Evolutionary conservation across 2,888 invertebrate species (phyloP), one percentile per base, ranked within the genome.

Genomic region (Baronia brevicornis): DNA sequence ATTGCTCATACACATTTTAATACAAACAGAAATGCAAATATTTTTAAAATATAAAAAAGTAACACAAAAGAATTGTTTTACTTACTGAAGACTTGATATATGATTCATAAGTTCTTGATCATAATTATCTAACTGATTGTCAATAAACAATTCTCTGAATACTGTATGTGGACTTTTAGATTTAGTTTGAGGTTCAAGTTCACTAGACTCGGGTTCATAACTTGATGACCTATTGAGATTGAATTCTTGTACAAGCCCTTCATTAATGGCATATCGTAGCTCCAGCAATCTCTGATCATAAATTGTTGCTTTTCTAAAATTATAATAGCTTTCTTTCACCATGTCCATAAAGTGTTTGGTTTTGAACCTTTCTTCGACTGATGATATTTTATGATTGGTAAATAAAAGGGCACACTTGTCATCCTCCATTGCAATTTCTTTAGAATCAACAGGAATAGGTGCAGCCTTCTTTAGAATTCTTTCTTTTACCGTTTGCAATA

Each of bases 281-380:
- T 85, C 84, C 44, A 75, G 74, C 39, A 85, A 51, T 38, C 72
- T 72, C 33, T 84, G 84, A 40, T 84, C 75, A 54, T 77, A 79
- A 18, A 84, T 46, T 5, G 84, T 84, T 8, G 78, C 72, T 42
- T 71, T 82, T 39, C 73, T 62, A 60, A 85, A 85, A 52, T 79
- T 82, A 44, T 79, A 79, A 48, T 84, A 85, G 42, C 85, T 85
- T 26, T 84, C 74, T 39, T 79, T 84, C 4, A 84, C 66, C 54
- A 61, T 65, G 35, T 79, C 66, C 41, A 79, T 59, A 34, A 61
- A 66, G 32, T 71, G 56, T 51, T 74, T 74, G 1, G 67, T 73
- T 46, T 66, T 73, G 14, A 77, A 58, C 41, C 51, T 67, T 20
- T 77, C 57, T 40, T 79, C 69, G 20, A 74, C 22, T 28, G 58